Percentiles rank a stretch among this genome's conserved stretches.
Evolutionary conservation across 2,113 vertebrate species (phyloP).

Genomic region (Phycodurus eques): DNA sequence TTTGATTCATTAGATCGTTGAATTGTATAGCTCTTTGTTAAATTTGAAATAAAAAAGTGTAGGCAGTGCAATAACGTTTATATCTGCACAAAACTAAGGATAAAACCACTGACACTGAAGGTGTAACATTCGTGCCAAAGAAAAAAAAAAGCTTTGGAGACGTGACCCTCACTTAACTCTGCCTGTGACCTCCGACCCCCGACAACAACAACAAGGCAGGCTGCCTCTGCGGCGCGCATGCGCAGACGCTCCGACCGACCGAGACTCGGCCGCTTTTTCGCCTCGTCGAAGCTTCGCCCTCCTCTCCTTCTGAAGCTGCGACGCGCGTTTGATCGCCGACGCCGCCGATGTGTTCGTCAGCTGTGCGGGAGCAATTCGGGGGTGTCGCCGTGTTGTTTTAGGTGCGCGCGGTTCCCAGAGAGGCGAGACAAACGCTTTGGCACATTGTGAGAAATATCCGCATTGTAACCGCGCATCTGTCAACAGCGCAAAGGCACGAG

Average conservation of each 20-base stretch:
- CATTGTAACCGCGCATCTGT: slow-evolving; percentile 71
- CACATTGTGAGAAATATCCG: slow-evolving; percentile 78
- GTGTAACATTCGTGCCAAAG: neutral
- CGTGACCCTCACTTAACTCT: slow-evolving; percentile 75
- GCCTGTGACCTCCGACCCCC: slow-evolving; percentile 65
- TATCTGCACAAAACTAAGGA: neutral
- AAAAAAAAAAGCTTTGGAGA: slow-evolving; percentile 16
- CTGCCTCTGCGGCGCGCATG: neutral
- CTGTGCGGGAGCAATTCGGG: slow-evolving; percentile 76
- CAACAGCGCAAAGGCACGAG: slow-evolving; percentile 51
- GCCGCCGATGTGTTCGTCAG: slow-evolving; percentile 91
- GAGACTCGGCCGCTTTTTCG: neutral
- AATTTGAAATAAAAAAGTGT: neutral
- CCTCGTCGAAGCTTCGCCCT: neutral
- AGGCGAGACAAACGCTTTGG: slow-evolving; percentile 77
- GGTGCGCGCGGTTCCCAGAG: slow-evolving; percentile 80
- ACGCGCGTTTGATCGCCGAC: slow-evolving; percentile 83
- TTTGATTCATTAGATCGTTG: too few relatives aligned
- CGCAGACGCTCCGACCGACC: neutral
- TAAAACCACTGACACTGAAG: neutral
- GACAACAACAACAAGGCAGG: slow-evolving; percentile 54
- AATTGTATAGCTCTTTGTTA: neutral
- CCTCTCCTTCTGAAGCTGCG: slow-evolving; percentile 65
- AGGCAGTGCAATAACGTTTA: neutral
- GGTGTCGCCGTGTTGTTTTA: slow-evolving; percentile 89